Base-by-base conservation (phyloP, 2,888 invertebrate genomes). In the Lissonota sp. region DNA sequence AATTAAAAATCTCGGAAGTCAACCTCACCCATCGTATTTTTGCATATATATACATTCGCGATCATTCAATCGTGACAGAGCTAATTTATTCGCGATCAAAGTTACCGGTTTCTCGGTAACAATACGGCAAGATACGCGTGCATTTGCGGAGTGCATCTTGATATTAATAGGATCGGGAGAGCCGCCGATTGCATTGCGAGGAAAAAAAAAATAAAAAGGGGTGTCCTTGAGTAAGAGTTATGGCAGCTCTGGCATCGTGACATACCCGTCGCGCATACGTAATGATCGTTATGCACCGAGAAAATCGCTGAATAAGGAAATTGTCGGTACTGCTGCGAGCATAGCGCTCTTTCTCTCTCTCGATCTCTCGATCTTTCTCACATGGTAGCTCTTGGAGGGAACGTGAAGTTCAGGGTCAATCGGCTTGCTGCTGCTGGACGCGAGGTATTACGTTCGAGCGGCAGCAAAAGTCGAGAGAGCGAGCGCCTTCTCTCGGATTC, bases 301-400 rank as follows among this genome's bases (percentile, higher is more conserved):
- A 89, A 90, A 88, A 90, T 89, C 85, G 86, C 90, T 90, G 89
- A 88, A 90, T 91, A 91, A 92, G 90, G 91, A 90, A 91, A 91
- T 89, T 87, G 86, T 87, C 80, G 82, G 66, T 85, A 84, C 79
- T 76, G 60, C 78, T 74, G 74, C 58, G 76, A 62, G 78, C 51
- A 70, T 44, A 44, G 79, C 72, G 70, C 57, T n/a, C 60, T 63
- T 62, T 72, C 57, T 58, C 79, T 67, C 77, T 71, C 62, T 64
- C 77, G 79, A 71, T 82, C 58, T 70, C 39, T 66, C 82, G 71
- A 80, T 55, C 49, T 40, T 40, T 53, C 53, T 53, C 53, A 53
- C 53, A 14, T 12, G 69, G 71, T 71, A 79, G 70, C 75, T 79
- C 67, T 79, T 80, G 76, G 82, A 81, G 85, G 84, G 77, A 82